phyloP scores from a whole-genome alignment of 2,888 invertebrate genomes.

The Agrochola circellaris region DNA sequence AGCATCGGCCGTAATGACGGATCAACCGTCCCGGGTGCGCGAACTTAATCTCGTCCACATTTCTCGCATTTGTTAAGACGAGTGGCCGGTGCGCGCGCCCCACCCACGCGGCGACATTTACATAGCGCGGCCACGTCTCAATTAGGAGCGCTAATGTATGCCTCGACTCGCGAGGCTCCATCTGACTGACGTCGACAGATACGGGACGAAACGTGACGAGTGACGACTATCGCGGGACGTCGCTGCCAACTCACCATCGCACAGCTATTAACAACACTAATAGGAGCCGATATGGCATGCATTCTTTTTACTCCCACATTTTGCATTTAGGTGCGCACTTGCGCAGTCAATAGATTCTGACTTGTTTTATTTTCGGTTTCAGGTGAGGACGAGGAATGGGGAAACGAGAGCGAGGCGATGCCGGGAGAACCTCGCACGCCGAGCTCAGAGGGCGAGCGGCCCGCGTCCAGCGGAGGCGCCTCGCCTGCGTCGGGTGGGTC shows the following conservation, averaged over 20 bases:
- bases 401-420: conserved; percentile 91
- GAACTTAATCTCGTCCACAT: conserved; percentile 76
- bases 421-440: conserved; percentile 89
- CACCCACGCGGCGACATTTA: conserved; percentile 90
- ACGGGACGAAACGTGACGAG: conserved; percentile 89
- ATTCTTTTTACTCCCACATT: conserved; percentile 75
- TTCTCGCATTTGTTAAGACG: conserved; percentile 81
- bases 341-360: conserved; percentile 65
- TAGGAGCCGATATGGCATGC: conserved; percentile 81
- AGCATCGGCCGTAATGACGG: conserved; percentile 76
- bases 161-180: conserved; percentile 87
- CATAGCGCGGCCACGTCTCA: conserved; percentile 90
- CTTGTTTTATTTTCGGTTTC: conserved; percentile 79
- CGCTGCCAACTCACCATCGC: conserved; percentile 83
- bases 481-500: conserved; percentile 82
- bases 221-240: conserved; percentile 86
- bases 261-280: conserved; percentile 87
- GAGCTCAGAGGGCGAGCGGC: conserved; percentile 86
- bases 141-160: conserved; percentile 91
- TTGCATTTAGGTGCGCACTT: conserved; percentile 57
- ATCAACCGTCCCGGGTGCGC: conserved; percentile 73
- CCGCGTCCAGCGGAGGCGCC: conserved; percentile 83
- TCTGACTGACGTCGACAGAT: conserved; percentile 89
- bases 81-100: conserved; percentile 76
- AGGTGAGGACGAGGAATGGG: conserved; percentile 93